Conservation (phyloP, 2,797 vertebrate species). For the Centropyge bicolor region DNA sequence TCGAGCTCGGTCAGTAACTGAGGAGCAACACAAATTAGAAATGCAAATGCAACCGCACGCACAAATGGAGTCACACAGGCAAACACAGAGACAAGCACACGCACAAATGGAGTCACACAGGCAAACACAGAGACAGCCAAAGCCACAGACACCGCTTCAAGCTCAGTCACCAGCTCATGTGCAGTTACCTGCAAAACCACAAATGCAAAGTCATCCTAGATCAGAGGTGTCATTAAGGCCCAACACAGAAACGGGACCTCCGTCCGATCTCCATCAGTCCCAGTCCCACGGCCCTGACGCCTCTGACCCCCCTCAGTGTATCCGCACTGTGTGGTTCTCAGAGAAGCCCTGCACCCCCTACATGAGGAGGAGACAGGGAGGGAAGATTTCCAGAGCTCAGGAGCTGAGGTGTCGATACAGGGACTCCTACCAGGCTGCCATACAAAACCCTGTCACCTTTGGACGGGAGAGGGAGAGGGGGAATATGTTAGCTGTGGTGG, state of each 20-base stretch:
- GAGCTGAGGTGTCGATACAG: conserved; percentile 83
- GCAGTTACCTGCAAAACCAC: conserved; percentile 40
- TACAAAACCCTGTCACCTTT: conserved; percentile 83
- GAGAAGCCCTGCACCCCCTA: conserved; percentile 86
- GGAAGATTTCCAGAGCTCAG: conserved; percentile 67
- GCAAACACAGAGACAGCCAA: conserved; percentile 42
- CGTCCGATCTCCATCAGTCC: conserved; percentile 50
- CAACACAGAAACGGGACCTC: conserved; percentile 27
- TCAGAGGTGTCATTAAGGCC: conserved; percentile 24
- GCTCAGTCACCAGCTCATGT: conserved; percentile 37
- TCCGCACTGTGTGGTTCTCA: conserved; percentile 70
- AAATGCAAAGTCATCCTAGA: conserved; percentile 31
- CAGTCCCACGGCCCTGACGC: conserved; percentile 40
- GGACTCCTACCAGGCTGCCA: conserved; percentile 86
- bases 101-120: conserved; percentile 35
- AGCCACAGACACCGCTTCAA: conserved; percentile 22
- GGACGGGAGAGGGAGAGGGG: conserved; percentile 59
- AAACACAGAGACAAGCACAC: conserved; percentile 22
- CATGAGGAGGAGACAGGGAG: conserved; percentile 80
- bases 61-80: conserved; percentile 33
- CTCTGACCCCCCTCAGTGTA: conserved; percentile 60
- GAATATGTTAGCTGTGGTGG: conserved; percentile 74
- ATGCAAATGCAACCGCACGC: conserved; percentile 36
- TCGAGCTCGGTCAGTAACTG: conserved; percentile 32
- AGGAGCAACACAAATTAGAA: conserved; percentile 50